phyloP scores from a whole-genome alignment of 2,113 vertebrate genomes.

The Tachysurus vachellii region DNA sequence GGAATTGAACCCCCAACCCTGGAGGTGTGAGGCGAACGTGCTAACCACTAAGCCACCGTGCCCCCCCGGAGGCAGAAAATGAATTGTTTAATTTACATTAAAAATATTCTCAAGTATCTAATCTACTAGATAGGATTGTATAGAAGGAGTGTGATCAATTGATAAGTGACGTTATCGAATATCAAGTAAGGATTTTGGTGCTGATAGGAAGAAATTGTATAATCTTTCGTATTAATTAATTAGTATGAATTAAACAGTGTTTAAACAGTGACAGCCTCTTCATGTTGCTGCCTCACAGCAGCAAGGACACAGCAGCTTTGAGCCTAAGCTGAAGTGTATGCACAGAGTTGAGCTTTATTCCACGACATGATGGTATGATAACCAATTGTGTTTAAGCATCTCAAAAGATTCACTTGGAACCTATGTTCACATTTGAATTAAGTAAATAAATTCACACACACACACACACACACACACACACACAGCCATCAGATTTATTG shows the following conservation, averaged over 20 bases:
- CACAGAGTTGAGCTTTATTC: not conserved
- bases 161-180: not conserved
- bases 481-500: no score
- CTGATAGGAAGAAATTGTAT: not conserved
- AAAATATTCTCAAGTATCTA: not conserved
- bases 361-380: not conserved
- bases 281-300: not conserved
- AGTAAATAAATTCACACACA: not conserved
- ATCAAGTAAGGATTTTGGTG: not conserved
- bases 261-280: no score
- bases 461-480: no score
- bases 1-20: no score
- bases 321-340: not conserved
- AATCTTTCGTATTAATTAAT: not conserved
- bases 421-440: not conserved
- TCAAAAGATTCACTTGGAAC: not conserved
- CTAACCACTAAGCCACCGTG: no score
- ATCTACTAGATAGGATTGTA: not conserved
- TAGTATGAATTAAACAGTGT: not conserved
- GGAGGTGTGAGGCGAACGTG: no score
- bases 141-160: not conserved
- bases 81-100: not conserved
- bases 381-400: not conserved
- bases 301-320: not conserved
- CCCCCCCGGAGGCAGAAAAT: not conserved